Conservation (phyloP, 2,888 invertebrate genomes). For the Blomia tropicalis region DNA sequence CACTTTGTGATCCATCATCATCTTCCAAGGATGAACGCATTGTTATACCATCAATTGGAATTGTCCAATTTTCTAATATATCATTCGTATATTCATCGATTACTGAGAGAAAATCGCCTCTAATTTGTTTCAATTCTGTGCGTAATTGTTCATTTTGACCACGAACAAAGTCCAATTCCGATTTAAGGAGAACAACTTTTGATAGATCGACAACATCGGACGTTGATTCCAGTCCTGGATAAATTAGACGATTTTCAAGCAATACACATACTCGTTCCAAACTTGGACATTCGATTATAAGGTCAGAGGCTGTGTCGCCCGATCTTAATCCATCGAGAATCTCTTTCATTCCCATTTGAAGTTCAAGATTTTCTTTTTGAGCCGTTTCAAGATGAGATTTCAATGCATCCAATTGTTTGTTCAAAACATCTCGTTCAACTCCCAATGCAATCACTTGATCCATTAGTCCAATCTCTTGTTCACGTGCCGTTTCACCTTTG, state of each 20-base stretch:
- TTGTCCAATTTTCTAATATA: conserved; percentile 16
- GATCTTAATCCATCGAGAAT: conserved; percentile 23
- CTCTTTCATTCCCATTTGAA: conserved; percentile 27
- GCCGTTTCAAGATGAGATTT: conserved; percentile 11
- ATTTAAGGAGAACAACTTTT: conserved; percentile 23
- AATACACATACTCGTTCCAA: conserved; percentile 23
- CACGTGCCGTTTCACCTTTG: neutral
- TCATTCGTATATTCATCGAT: conserved; percentile 23
- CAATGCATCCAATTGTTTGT: conserved; percentile 14
- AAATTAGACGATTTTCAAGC: conserved; percentile 23
- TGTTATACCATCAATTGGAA: neutral
- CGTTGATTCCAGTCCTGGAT: neutral
- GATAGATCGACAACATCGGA: conserved; percentile 3
- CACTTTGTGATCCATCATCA: neutral
- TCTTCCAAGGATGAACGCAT: neutral
- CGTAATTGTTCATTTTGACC: conserved; percentile 26
- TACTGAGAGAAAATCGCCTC: conserved; percentile 23
- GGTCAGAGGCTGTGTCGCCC: conserved; percentile 19
- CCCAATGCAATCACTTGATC: conserved; percentile 4
- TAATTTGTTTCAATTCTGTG: conserved; percentile 20
- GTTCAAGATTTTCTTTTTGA: conserved; percentile 25
- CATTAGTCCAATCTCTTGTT: neutral
- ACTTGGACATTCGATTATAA: conserved; percentile 27
- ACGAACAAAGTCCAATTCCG: conserved; percentile 26
- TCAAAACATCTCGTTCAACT: conserved; percentile 13